These are phyloP conservation scores for Apoda limacodes DNA, from an alignment of 2,888 invertebrate genomes.

Conservation along the genomic window DNA sequence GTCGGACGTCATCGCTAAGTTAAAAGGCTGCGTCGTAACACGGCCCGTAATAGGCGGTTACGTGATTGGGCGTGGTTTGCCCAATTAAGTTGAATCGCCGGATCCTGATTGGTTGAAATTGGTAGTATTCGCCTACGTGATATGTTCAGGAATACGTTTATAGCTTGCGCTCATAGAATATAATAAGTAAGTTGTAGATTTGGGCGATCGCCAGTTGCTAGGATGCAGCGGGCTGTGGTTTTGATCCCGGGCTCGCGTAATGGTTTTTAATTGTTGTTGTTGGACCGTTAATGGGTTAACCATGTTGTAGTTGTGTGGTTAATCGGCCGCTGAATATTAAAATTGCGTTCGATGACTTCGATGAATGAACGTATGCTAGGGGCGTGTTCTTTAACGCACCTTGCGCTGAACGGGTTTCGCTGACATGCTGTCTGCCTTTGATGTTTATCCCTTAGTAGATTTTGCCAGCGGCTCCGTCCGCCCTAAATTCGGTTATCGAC, in stretches of 20 bases:
- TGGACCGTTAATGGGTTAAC: constrained; percentile 48
- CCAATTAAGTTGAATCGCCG: constrained; percentile 69
- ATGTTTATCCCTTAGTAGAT: no score
- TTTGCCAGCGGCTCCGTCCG: no score
- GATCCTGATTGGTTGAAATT: constrained; percentile 68
- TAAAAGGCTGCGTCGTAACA: constrained; percentile 69
- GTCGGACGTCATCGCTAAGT: constrained; percentile 61
- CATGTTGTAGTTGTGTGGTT: constrained; percentile 31
- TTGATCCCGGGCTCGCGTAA: constrained; percentile 46
- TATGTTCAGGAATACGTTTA: constrained; percentile 69
- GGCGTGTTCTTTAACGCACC: constrained; percentile 22
- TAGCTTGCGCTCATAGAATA: constrained; percentile 65
- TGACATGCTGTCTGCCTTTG: constrained; percentile 26
- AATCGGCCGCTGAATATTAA: constrained; percentile 32
- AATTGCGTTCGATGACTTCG: constrained; percentile 19
- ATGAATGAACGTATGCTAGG: constrained; percentile 33
- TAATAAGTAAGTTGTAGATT: constrained; percentile 64
- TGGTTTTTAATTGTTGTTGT: constrained; percentile 52
- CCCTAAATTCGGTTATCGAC: no score
- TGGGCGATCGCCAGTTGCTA: constrained; percentile 57
- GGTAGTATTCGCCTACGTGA: constrained; percentile 67
- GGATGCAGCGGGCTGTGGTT: constrained; percentile 50
- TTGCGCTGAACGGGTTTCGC: constrained; percentile 18
- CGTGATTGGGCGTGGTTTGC: constrained; percentile 67
- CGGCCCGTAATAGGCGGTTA: constrained; percentile 69